These are phyloP conservation scores for Cinara cedri DNA, from an alignment of 2,888 invertebrate genomes.

Conservation along the genomic window DNA sequence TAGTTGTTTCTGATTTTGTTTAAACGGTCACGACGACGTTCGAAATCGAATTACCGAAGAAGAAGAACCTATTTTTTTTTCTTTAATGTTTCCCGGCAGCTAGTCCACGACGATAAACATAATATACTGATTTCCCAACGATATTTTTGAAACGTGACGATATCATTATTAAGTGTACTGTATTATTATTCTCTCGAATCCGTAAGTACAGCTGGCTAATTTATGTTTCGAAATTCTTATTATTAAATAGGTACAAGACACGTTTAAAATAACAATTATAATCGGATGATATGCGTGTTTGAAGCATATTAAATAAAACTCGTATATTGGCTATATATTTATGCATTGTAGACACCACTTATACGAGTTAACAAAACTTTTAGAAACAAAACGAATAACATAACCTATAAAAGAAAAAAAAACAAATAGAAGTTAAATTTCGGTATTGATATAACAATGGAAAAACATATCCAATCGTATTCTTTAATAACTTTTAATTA, in stretches of 20 bases:
- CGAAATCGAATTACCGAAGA: no score
- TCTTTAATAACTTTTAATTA: no score
- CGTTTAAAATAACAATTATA: constrained; percentile 16
- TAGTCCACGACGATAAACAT: no score
- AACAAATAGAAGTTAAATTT: not conserved
- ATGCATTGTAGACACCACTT: not conserved
- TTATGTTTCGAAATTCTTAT: not conserved
- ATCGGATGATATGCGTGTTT: not conserved
- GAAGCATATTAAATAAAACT: constrained; percentile 2
- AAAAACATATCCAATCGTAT: no score
- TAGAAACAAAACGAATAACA: not conserved
- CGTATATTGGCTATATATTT: not conserved
- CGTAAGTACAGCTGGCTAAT: not conserved
- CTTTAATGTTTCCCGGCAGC: no score
- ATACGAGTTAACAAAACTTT: constrained; percentile 18
- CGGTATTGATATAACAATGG: not conserved
- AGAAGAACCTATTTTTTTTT: no score
- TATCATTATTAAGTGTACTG: not conserved
- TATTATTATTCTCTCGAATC: not conserved
- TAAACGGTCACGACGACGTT: no score
- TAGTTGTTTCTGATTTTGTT: no score
- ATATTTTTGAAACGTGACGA: not conserved
- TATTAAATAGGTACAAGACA: not conserved
- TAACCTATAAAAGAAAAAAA: constrained; percentile 12
- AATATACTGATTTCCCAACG: no score